Evolutionary conservation across 2,888 invertebrate genomes (phyloP).

Genomic region (Drosophila basisetae): DNA sequence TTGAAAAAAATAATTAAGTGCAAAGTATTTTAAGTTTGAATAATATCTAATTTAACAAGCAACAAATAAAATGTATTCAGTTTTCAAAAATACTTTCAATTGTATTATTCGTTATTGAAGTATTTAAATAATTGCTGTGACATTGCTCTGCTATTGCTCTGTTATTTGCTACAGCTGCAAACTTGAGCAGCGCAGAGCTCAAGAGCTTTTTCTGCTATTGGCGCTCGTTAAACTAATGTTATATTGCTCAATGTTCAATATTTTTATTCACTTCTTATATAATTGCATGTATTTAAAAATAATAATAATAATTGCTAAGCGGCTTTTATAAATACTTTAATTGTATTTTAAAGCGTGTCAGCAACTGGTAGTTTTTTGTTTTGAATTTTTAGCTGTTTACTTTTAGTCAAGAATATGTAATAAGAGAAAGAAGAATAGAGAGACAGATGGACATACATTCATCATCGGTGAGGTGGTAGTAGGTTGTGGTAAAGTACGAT

Average conservation of each 20-base stretch:
- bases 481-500: conserved; percentile 85
- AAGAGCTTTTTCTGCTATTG: not conserved
- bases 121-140: not conserved
- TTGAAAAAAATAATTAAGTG: not conserved
- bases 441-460: conserved; percentile 83
- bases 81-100: not conserved
- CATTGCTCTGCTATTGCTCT: not conserved
- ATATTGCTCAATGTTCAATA: not conserved
- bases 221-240: not conserved
- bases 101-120: not conserved
- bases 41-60: not conserved
- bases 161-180: not conserved
- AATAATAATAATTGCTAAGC: not conserved
- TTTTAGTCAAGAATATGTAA: not conserved
- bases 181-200: not conserved
- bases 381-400: not conserved
- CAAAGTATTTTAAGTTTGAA: not conserved
- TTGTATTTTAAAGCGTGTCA: not conserved
- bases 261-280: not conserved
- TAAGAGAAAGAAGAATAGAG: not conserved
- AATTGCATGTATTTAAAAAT: not conserved
- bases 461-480: conserved; percentile 85
- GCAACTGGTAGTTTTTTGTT: not conserved
- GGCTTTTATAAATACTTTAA: not conserved
- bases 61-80: not conserved